Evolutionary conservation across 2,113 vertebrate genomes (phyloP).

Genomic region (Labeo rohita): DNA sequence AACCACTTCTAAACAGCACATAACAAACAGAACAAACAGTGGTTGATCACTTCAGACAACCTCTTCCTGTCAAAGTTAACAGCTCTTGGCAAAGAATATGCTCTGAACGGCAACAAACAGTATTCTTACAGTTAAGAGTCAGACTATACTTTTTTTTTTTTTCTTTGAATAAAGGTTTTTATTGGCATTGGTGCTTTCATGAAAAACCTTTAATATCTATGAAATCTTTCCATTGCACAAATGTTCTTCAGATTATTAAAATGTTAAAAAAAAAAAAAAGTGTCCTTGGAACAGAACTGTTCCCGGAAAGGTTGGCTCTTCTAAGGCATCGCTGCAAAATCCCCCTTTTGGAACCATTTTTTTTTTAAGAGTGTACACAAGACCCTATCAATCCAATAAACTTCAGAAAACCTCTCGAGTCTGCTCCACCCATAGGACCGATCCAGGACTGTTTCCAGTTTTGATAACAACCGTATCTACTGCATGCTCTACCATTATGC

Average conservation of each 20-base stretch:
- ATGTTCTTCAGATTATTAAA: too few relatives aligned
- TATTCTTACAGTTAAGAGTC: not conserved
- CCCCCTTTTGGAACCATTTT: not conserved
- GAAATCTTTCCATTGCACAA: too few relatives aligned
- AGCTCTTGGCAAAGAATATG: not conserved
- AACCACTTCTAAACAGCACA: not conserved
- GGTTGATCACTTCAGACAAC: not conserved
- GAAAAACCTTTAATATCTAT: too few relatives aligned
- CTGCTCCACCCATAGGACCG: not conserved
- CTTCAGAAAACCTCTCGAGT: not conserved
- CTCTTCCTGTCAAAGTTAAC: not conserved
- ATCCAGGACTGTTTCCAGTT: not conserved
- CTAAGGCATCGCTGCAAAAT: not conserved
- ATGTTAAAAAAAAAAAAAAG: too few relatives aligned
- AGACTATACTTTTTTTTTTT: not conserved
- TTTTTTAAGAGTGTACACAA: not conserved
- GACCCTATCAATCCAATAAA: not conserved
- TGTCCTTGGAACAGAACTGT: not conserved
- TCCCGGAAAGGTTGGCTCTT: not conserved
- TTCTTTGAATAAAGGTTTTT: too few relatives aligned
- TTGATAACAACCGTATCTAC: not conserved
- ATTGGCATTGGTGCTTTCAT: too few relatives aligned
- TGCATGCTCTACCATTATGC: constrained; percentile 11
- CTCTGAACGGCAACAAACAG: not conserved
- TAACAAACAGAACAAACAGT: not conserved